Base-by-base conservation (phyloP, 2,888 invertebrate genomes). In the Clivina fossor region DNA sequence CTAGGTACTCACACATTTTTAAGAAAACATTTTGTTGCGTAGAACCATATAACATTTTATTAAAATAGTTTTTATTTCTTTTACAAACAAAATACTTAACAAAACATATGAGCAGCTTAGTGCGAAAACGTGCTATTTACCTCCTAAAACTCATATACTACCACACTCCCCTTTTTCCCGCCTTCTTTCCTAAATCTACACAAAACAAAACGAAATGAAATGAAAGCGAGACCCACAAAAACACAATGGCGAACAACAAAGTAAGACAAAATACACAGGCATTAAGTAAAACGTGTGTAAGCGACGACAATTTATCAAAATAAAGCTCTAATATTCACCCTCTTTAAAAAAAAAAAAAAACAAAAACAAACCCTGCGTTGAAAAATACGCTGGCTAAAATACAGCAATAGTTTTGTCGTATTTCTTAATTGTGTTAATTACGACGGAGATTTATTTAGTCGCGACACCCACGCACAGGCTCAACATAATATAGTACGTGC, bases 401-500 rank as follows among this genome's bases (percentile, higher is more conserved):
- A 41, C 51, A 51, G 51, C 51, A 46, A 55, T 55, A 55, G 55
- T 55, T 55, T 55, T 47, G 55, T 55, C 55, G 47, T 55, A 55
- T 47, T 47, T 55, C 55, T 55, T 55, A 55, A 55, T 55, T 47
- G 55, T 55, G 55, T 55, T 55, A 55, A 55, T 55, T 55, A 55
- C 55, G 38, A n/a, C n/a, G 40, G 30, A 55, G 55, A 55, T 55
- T 55, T 55, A 55, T 55, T 43, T 28, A 28, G n/a, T n/a, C n/a
- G n/a, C n/a, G n/a, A n/a, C n/a, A n/a, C n/a, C 16, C 8, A 3
- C 15, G 43, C 22, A 18, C n/a, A 13, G 24, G 15, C 26, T 15
- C 58, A 56, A 60, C 64, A 64, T 69, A 70, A 67, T 66, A 65
- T 65, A 64, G 64, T 66, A 68, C 68, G 68, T 68, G 68, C 68